Percentiles rank a stretch among this genome's conserved stretches.
Evolutionary conservation across 2,888 invertebrate genomes (phyloP).

Genomic region (Panopea generosa): DNA sequence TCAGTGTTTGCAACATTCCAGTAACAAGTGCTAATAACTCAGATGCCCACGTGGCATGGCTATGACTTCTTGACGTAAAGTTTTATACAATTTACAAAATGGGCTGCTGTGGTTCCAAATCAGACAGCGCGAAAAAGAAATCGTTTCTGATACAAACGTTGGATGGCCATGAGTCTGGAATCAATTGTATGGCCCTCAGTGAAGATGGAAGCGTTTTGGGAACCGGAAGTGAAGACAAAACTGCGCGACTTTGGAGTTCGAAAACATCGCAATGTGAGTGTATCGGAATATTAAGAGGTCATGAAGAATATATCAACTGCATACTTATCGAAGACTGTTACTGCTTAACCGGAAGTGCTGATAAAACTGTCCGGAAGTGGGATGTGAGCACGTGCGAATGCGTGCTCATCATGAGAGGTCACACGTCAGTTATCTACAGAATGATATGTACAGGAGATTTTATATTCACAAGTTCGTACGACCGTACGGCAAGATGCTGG

Average conservation of each 20-base stretch:
- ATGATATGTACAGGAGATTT: constrained; percentile 86
- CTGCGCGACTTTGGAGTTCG: constrained; percentile 86
- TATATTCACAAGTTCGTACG: constrained; percentile 84
- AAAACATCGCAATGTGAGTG: constrained; percentile 85
- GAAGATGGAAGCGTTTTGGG: constrained; percentile 86
- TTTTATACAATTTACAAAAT: constrained; percentile 44
- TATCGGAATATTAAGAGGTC: constrained; percentile 85
- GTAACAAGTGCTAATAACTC: background rate
- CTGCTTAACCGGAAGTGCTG: constrained; percentile 86
- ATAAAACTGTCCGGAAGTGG: constrained; percentile 86
- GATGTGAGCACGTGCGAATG: constrained; percentile 86
- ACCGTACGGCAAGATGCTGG: constrained; percentile 85
- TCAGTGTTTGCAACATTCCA: background rate
- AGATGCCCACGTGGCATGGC: too few species aligned
- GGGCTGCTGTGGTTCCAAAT: constrained; percentile 77
- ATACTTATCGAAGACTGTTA: constrained; percentile 85
- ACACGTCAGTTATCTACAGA: constrained; percentile 85
- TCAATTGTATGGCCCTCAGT: constrained; percentile 86
- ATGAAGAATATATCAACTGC: constrained; percentile 86
- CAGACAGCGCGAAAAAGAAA: constrained; percentile 67
- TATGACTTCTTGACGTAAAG: background rate
- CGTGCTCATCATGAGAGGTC: constrained; percentile 85
- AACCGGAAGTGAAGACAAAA: constrained; percentile 86
- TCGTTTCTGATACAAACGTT: constrained; percentile 79
- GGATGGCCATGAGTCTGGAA: constrained; percentile 85